Evolutionary conservation across 2,113 vertebrate genomes (phyloP), one percentile per base, ranked within the genome.

Genomic region (Hyla sarda): DNA sequence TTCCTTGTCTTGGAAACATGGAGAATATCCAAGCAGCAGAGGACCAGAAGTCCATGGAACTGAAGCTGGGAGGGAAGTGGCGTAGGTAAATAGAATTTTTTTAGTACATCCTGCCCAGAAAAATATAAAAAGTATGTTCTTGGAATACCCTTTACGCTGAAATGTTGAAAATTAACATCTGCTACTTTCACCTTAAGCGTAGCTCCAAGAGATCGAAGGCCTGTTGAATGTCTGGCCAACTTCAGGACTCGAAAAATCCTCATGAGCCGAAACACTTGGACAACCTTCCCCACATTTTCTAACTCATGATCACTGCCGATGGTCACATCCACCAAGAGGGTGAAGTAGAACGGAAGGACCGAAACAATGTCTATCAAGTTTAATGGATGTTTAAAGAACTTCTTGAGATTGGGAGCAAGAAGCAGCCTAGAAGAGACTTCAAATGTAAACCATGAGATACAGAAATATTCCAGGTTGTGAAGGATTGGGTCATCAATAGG

Each of bases 231-330:
- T 79, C 98, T 95, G 0, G 98, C 97, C 93, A 99, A 84, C 90
- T 99, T 99, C 90, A 99, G 90, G 83, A 99, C 97, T n/a, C 97
- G 93, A 92, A 99, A 98, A 92, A 99, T 96, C 90, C 97, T 95
- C 97, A 98, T 98, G 77, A 99, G 93, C 21, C 97, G 95, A 78
- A 99, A 96, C 60, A 99, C 97, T 93, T 99, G 98, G 87, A 99
- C 94, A 0, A 99, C 95, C 76, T 96, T 96, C 62, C 98, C 95
- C 92, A 99, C 87, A 89, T 97, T 92, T 14, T 95, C 97, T 82
- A 97, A 92, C 34, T 97, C 96, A 0, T 94, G 93, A 87, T 92
- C 94, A 3, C 93, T 90, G 7, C 96, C 96, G 87, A 96, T 30
- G 0, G 93, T 91, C 88, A 94, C 0, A 0, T 98, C 95, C 1